A percentile compares a stretch with the other conserved stretches of the same genome.
Evolutionary conservation across 2,888 invertebrate genomes (phyloP).

Genomic region (Bellardia bayeri): DNA sequence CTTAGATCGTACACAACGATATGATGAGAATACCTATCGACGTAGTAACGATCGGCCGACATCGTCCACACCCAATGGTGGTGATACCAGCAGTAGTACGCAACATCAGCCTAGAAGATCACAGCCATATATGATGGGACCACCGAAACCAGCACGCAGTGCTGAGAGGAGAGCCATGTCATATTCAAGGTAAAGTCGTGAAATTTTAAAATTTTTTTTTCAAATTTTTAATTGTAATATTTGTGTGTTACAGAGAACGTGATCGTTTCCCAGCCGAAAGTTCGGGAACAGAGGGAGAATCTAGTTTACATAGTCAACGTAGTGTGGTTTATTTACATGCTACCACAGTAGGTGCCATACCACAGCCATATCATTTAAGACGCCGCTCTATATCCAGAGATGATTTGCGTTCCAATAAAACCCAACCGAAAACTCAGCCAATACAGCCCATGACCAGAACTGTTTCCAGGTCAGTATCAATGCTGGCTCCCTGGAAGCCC

Average conservation of each 20-base stretch:
- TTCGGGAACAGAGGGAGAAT: constrained; percentile 89
- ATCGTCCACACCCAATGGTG: constrained; percentile 71
- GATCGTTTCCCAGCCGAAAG: constrained; percentile 84
- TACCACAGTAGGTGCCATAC: constrained; percentile 94
- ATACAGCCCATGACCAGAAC: constrained; percentile 87
- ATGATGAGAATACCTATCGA: constrained; percentile 78
- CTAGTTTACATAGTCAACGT: constrained; percentile 92
- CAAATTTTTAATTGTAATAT: too few species aligned
- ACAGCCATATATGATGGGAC: constrained; percentile 77
- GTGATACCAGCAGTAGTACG: constrained; percentile 67
- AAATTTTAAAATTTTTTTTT: too few species aligned
- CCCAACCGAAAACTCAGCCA: constrained; percentile 77
- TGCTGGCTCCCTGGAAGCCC: constrained; percentile 94
- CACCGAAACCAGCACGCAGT: constrained; percentile 84
- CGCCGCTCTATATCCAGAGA: constrained; percentile 89
- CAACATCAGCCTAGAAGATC: constrained; percentile 71
- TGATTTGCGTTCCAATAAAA: constrained; percentile 88
- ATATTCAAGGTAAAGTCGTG: constrained; percentile 76
- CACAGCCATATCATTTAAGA: constrained; percentile 88
- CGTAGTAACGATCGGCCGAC: constrained; percentile 77
- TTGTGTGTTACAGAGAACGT: constrained; percentile 78
- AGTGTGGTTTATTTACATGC: constrained; percentile 94
- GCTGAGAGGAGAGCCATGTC: constrained; percentile 79
- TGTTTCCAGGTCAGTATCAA: constrained; percentile 91
- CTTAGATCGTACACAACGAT: constrained; percentile 77